Evolutionary conservation across 2,113 vertebrate species (phyloP).

Genomic region (Synodontis membranacea): DNA sequence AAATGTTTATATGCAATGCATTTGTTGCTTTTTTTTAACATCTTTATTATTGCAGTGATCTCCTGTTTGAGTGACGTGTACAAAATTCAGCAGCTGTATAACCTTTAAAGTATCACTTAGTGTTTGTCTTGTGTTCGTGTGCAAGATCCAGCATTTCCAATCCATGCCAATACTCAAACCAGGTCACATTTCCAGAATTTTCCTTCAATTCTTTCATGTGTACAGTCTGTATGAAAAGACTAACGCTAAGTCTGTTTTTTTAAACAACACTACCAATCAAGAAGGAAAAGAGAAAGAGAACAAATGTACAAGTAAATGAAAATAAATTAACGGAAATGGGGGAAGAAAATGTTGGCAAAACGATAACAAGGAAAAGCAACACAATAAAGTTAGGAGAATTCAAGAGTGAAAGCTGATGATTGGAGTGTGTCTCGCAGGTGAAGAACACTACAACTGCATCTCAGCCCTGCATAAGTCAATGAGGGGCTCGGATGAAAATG

Average conservation of each 20-base stretch:
- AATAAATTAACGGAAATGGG: neutral
- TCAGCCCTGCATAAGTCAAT: constrained; percentile 96
- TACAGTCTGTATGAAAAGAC: too few species aligned
- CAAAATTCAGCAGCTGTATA: too few species aligned
- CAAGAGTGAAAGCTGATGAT: neutral
- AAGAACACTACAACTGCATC: constrained; percentile 97
- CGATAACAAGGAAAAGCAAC: neutral
- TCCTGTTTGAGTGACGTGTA: neutral
- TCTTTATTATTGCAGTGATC: neutral
- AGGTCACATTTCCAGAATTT: neutral
- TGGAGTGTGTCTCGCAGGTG: constrained; percentile 72
- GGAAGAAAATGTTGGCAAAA: neutral
- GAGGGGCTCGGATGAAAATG: constrained; percentile 91
- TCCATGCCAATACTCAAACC: neutral
- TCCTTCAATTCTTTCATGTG: too few species aligned
- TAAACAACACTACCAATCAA: neutral
- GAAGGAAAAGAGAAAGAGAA: neutral
- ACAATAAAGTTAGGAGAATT: neutral
- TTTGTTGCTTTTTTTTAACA: too few species aligned
- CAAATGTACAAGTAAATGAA: neutral
- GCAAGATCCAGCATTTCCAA: neutral
- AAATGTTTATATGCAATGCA: too few species aligned
- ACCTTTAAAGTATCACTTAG: neutral
- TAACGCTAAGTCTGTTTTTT: neutral
- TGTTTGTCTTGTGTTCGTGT: neutral